These are phyloP conservation scores for Papilio xuthus DNA, from an alignment of 1,140 invertebrate genomes.

Conservation along the genomic window DNA sequence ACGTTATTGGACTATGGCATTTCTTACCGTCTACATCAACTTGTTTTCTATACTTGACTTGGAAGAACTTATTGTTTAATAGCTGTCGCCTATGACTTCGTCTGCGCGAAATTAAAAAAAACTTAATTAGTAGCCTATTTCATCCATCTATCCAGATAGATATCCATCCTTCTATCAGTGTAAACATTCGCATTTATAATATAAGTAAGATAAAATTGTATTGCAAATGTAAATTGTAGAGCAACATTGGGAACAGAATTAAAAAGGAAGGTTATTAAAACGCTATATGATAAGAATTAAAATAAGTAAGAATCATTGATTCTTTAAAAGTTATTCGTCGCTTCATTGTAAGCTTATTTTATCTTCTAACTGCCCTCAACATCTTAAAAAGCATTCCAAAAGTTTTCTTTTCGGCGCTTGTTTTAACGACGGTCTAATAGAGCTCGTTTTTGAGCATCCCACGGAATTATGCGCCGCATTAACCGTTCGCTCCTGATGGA, in stretches of 20 bases:
- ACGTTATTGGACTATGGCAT: too few relatives aligned
- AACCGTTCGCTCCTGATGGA: slow-evolving; percentile 56
- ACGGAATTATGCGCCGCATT: slow-evolving; percentile 63
- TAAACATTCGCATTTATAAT: too few relatives aligned
- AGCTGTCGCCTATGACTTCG: too few relatives aligned
- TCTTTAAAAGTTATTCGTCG: slow-evolving; percentile 20
- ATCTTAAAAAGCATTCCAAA: slow-evolving; percentile 39
- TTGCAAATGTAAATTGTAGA: not conserved
- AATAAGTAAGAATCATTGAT: not conserved
- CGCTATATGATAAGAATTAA: not conserved
- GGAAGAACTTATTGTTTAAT: not conserved
- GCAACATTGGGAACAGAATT: not conserved
- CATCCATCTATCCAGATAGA: too few relatives aligned
- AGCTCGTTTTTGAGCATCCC: slow-evolving; percentile 48
- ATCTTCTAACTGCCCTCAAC: not conserved
- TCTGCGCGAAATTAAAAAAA: too few relatives aligned
- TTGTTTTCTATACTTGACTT: too few relatives aligned
- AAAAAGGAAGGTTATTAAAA: not conserved
- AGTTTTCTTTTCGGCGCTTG: slow-evolving; percentile 42
- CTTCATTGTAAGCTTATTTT: slow-evolving; percentile 10
- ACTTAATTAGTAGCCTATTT: too few relatives aligned
- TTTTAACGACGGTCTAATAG: slow-evolving; percentile 57
- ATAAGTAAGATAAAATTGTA: too few relatives aligned
- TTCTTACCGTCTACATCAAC: too few relatives aligned
- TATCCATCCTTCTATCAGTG: too few relatives aligned